Conservation (phyloP, 37 sponge, comb jelly and placozoan species). For the Mnemiopsis leidyi region DNA sequence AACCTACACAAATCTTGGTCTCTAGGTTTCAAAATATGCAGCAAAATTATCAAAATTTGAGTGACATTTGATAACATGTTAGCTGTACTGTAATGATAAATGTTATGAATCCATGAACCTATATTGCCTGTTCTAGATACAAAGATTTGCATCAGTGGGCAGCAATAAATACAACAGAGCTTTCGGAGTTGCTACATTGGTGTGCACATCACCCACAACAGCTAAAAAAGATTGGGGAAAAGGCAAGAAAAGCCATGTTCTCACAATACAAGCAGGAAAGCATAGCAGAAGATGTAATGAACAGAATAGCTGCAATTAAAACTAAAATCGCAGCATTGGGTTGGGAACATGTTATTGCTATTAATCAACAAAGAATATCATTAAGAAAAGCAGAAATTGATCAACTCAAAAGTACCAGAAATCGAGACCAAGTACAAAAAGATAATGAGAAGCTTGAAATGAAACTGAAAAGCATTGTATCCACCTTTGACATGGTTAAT, state of each 20-base stretch:
- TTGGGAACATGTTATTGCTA: background rate
- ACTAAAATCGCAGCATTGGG: background rate
- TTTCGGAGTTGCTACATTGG: background rate
- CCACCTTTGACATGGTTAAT: background rate
- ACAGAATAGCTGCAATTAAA: background rate
- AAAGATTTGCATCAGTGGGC: constrained; percentile 26
- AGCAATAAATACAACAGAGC: background rate
- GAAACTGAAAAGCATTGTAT: background rate
- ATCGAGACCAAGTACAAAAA: background rate
- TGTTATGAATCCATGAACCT: no score
- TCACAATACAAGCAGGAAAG: background rate
- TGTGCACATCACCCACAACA: background rate
- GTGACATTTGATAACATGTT: no score
- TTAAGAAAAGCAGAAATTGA: background rate
- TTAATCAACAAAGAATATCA: background rate
- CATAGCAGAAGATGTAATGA: background rate
- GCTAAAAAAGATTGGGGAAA: background rate
- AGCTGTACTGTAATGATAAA: no score
- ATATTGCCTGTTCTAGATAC: background rate
- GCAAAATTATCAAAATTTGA: no score
- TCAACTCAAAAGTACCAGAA: background rate
- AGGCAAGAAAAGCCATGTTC: constrained; percentile 7
- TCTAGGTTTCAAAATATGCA: no score
- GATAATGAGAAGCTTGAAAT: background rate
- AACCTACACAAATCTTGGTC: no score